A percentile compares a stretch with the other conserved stretches of the same genome.
These are phyloP conservation scores for Phortica okadai DNA, from an alignment of 2,888 invertebrate species.

Conservation along the genomic window DNA sequence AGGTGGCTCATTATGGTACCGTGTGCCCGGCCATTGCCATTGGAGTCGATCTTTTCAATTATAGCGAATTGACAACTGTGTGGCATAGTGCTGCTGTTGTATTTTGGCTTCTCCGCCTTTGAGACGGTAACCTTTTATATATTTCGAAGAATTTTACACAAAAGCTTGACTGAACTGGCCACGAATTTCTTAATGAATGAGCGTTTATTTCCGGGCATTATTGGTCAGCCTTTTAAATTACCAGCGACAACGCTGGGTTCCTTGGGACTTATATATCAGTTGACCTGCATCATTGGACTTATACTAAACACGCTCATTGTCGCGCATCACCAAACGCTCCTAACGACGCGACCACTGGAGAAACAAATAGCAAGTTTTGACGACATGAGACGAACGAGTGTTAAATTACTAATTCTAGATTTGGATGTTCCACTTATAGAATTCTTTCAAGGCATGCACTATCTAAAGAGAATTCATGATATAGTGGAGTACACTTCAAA, in stretches of 20 bases:
- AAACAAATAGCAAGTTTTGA: neutral
- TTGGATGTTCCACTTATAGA: no score
- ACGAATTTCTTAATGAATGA: neutral
- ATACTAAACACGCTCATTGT: neutral
- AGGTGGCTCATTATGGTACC: slow-evolving; percentile 37
- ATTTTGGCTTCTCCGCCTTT: no score
- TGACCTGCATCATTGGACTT: neutral
- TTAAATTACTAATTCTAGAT: no score
- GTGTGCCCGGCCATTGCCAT: slow-evolving; percentile 3
- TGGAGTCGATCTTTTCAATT: no score
- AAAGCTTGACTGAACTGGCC: no score
- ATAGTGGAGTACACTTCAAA: no score
- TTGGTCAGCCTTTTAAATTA: neutral
- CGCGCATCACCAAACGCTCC: neutral
- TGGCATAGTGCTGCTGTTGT: no score
- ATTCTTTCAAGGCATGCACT: no score
- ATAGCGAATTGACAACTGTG: no score
- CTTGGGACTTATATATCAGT: neutral
- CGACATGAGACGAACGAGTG: neutral
- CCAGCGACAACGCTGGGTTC: neutral
- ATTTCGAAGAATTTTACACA: no score
- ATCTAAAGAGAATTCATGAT: no score
- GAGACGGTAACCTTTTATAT: no score
- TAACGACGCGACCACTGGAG: neutral
- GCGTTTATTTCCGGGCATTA: neutral